Evolutionary conservation across 2,113 vertebrate species (phyloP).

Genomic region (Phocoena phocoena): DNA sequence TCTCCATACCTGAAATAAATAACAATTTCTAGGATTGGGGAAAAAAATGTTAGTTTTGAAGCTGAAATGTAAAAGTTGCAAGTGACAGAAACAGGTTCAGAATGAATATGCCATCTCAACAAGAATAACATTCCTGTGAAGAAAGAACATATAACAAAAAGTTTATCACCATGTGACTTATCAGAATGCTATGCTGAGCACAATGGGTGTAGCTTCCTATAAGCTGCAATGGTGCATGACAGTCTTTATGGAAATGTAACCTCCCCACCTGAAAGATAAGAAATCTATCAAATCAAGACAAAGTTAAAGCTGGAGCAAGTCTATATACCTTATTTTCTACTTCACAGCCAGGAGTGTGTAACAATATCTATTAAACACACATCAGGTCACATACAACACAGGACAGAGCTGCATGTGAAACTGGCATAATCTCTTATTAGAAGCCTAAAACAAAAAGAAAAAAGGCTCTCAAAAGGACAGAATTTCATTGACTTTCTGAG

Average conservation of each 20-base stretch:
- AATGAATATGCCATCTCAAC: neutral
- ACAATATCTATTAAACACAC: slow-evolving; percentile 56
- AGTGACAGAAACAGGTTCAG: slow-evolving; percentile 16
- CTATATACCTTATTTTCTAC: slow-evolving; percentile 63
- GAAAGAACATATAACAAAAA: slow-evolving; percentile 42
- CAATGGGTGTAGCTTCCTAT: slow-evolving; percentile 33
- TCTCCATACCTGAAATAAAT: neutral
- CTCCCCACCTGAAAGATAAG: slow-evolving; percentile 65
- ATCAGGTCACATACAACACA: slow-evolving; percentile 61
- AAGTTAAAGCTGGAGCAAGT: slow-evolving; percentile 64
- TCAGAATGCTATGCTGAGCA: slow-evolving; percentile 45
- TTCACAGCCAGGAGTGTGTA: slow-evolving; percentile 43
- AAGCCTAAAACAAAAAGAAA: slow-evolving; percentile 58
- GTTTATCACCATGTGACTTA: neutral
- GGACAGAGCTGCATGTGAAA: slow-evolving; percentile 51
- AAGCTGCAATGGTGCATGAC: slow-evolving; percentile 29
- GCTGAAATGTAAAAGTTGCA: slow-evolving; percentile 47
- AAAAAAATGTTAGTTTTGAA: neutral
- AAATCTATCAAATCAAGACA: slow-evolving; percentile 63
- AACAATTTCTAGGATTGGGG: neutral
- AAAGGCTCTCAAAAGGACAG: slow-evolving; percentile 49
- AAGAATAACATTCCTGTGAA: slow-evolving; percentile 44
- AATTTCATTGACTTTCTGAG: slow-evolving; percentile 72
- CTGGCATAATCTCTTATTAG: slow-evolving; percentile 33
- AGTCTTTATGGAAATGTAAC: slow-evolving; percentile 21